Conservation (phyloP, 2,888 invertebrate genomes). For the Ectemnius continuus region DNA sequence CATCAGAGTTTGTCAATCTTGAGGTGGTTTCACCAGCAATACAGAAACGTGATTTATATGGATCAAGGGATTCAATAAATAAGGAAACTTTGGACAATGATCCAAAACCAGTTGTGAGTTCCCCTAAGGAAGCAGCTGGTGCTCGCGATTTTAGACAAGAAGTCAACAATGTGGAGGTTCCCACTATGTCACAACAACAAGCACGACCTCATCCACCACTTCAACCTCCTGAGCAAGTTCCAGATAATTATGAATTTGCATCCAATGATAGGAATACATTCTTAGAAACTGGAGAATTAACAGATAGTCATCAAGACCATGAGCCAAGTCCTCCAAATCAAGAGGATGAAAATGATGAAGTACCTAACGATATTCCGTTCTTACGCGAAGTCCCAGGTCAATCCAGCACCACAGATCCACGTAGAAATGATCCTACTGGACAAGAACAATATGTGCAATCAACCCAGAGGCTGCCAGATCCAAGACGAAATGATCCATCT, state of each 20-base stretch:
- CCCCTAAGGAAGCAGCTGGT: conserved; percentile 52
- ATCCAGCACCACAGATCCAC: conserved; percentile 72
- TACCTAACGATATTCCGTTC: conserved; percentile 76
- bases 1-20: conserved; percentile 71
- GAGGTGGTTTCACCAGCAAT: conserved; percentile 70
- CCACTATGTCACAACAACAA: conserved; percentile 55
- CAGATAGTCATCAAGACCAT: conserved; percentile 75
- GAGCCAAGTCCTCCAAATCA: conserved; percentile 71
- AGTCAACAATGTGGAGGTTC: conserved; percentile 69
- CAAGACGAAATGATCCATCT: conserved; percentile 74
- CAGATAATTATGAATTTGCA: conserved; percentile 76
- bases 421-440: conserved; percentile 75
- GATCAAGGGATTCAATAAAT: conserved; percentile 73
- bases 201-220: conserved; percentile 58
- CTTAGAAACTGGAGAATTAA: conserved; percentile 76
- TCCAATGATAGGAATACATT: conserved; percentile 77
- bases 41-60: conserved; percentile 71
- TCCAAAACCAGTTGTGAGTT: conserved; percentile 58
- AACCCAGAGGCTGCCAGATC: conserved; percentile 66
- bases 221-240: conserved; percentile 62
- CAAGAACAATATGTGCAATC: conserved; percentile 71
- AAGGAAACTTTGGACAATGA: conserved; percentile 75
- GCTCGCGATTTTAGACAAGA: conserved; percentile 67
- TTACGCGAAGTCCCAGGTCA: conserved; percentile 76
- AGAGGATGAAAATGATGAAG: conserved; percentile 76